phyloP scores from a whole-genome alignment of 2,888 invertebrate genomes.

The Cosmia pyralina region DNA sequence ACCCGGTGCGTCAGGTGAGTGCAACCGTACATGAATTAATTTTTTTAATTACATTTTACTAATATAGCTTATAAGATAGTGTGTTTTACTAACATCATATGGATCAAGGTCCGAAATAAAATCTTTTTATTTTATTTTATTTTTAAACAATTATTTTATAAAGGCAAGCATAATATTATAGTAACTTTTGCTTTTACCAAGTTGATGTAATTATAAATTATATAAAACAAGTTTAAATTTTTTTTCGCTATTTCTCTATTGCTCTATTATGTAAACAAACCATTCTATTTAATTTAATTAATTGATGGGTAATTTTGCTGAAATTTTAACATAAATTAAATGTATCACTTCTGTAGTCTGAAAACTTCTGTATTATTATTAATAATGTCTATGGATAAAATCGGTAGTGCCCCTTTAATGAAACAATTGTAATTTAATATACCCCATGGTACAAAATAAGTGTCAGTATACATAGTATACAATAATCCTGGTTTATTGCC shows the following conservation, averaged over 20 bases:
- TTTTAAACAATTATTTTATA: neutral
- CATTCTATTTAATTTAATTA: too few relatives aligned
- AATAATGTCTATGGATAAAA: neutral
- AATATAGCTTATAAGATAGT: too few relatives aligned
- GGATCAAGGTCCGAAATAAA: too few relatives aligned
- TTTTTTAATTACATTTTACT: too few relatives aligned
- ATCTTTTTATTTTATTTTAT: too few relatives aligned
- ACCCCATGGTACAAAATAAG: slow-evolving; percentile 14
- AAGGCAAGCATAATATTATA: neutral
- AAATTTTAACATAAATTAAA: neutral
- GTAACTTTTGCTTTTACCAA: neutral
- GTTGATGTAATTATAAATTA: neutral
- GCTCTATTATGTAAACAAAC: slow-evolving; percentile 5
- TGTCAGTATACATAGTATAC: slow-evolving; percentile 53
- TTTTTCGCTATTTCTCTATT: neutral
- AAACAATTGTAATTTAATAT: slow-evolving; percentile 6
- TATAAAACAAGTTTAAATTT: neutral
- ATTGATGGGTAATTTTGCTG: neutral
- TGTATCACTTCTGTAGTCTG: neutral
- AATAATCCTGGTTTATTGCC: slow-evolving; percentile 23
- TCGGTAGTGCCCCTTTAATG: neutral
- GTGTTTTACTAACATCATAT: too few relatives aligned
- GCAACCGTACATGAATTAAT: too few relatives aligned
- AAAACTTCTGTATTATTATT: too few relatives aligned
- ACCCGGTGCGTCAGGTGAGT: too few relatives aligned